phyloP scores from a whole-genome alignment of 2,888 invertebrate genomes.

The Plebejus anna region DNA sequence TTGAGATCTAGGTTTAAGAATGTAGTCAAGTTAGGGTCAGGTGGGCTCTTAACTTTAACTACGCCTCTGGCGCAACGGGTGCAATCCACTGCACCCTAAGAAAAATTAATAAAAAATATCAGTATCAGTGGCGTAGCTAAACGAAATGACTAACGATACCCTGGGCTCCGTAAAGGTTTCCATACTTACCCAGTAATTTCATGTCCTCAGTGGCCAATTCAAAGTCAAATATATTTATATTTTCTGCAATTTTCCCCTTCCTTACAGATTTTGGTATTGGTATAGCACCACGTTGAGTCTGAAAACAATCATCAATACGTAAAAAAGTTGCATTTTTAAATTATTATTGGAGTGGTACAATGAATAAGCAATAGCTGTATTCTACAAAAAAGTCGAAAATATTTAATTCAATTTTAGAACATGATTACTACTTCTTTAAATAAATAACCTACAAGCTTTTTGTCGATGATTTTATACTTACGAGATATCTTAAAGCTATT shows the following conservation, averaged over 20 bases:
- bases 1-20: no score
- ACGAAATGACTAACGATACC: background rate
- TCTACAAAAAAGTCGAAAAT: no score
- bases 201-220: constrained; percentile 74
- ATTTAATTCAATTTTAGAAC: no score
- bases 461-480: constrained; percentile 49
- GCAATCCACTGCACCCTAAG: no score
- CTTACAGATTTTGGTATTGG: constrained; percentile 82
- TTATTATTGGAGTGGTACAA: no score
- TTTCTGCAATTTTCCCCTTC: constrained; percentile 74
- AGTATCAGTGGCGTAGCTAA: no score
- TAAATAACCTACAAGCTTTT: background rate
- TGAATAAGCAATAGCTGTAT: no score
- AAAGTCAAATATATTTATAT: constrained; percentile 82
- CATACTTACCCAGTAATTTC: constrained; percentile 56
- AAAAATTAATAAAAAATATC: background rate
- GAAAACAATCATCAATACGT: constrained; percentile 34
- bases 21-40: no score
- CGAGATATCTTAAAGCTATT: constrained; percentile 83
- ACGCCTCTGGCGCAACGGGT: no score
- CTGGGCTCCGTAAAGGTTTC: background rate
- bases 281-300: constrained; percentile 78
- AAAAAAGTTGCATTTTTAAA: no score
- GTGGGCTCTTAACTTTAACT: no score
- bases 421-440: no score